A percentile compares a stretch with the other conserved stretches of the same genome.
Evolutionary conservation across 2,113 vertebrate genomes (phyloP).

Genomic region (Xerus inauris): DNA sequence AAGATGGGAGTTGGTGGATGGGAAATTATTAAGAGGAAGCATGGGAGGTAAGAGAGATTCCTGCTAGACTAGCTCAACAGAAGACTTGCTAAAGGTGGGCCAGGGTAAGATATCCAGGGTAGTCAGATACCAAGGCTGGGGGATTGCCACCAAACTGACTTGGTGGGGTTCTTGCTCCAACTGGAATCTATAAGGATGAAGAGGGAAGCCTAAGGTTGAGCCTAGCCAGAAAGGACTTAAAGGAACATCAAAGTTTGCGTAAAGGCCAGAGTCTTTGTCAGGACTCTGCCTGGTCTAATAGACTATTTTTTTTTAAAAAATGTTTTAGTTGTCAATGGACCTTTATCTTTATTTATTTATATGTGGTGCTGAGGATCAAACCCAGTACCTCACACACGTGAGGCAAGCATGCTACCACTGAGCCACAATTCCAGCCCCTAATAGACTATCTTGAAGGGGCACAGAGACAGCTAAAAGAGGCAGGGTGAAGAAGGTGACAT

Average conservation of each 20-base stretch:
- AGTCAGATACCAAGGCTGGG: neutral
- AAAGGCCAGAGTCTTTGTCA: neutral
- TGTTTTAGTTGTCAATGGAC: too few relatives aligned
- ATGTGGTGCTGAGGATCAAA: too few relatives aligned
- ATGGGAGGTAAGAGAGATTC: neutral
- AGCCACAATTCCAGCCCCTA: too few relatives aligned
- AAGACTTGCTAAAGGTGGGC: neutral
- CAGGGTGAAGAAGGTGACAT: too few relatives aligned
- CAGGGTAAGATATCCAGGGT: neutral
- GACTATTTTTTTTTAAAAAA: too few relatives aligned
- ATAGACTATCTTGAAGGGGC: too few relatives aligned
- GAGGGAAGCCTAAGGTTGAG: neutral
- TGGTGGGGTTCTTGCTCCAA: neutral
- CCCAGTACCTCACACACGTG: too few relatives aligned
- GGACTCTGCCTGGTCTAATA: neutral
- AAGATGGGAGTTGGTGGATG: neutral
- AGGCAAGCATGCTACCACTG: too few relatives aligned
- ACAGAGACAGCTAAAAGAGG: neutral
- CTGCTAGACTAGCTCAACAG: neutral
- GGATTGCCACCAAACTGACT: neutral
- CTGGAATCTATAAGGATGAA: neutral
- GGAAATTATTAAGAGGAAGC: neutral
- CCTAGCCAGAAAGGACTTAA: neutral
- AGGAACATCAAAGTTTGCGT: neutral
- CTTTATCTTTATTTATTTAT: too few relatives aligned